phyloP scores from a whole-genome alignment of 2,888 invertebrate genomes.

The Pseudococcus jackbeardsleyi region DNA sequence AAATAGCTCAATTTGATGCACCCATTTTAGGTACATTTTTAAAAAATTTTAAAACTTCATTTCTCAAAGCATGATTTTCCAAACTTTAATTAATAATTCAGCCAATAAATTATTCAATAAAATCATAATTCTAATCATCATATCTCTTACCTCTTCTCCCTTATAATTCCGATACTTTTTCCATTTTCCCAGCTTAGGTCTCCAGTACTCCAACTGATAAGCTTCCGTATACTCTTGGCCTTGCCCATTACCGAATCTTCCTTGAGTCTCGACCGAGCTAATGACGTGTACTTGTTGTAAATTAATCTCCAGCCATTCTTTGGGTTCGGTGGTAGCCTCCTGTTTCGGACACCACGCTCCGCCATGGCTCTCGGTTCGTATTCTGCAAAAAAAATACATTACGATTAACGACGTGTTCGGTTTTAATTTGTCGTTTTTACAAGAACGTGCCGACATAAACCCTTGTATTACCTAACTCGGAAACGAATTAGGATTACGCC shows the following conservation, averaged over 20 bases:
- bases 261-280: slow-evolving; percentile 86
- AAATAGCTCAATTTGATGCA: no score
- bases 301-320: slow-evolving; percentile 86
- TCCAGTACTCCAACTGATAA: slow-evolving; percentile 87
- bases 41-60: no score
- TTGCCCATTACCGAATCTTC: slow-evolving; percentile 91
- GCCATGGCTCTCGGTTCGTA: slow-evolving; percentile 84
- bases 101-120: background rate
- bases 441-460: slow-evolving; percentile 2
- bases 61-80: no score
- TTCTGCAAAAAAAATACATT: slow-evolving; percentile 74
- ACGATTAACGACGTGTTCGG: slow-evolving; percentile 1
- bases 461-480: slow-evolving; percentile 17
- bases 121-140: no score
- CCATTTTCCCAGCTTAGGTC: slow-evolving; percentile 85
- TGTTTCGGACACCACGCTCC: slow-evolving; percentile 95
- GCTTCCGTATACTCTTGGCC: slow-evolving; percentile 89
- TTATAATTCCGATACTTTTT: slow-evolving; percentile 81
- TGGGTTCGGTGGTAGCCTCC: slow-evolving; percentile 82
- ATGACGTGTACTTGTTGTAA: slow-evolving; percentile 84
- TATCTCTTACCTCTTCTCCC: slow-evolving; percentile 80
- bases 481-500: slow-evolving; percentile 43
- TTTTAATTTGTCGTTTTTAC: slow-evolving; percentile 44
- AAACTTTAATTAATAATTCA: background rate
- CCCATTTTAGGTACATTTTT: no score